These are phyloP conservation scores for Coreoperca whiteheadi DNA, from an alignment of 2,113 vertebrate genomes.

Conservation along the genomic window DNA sequence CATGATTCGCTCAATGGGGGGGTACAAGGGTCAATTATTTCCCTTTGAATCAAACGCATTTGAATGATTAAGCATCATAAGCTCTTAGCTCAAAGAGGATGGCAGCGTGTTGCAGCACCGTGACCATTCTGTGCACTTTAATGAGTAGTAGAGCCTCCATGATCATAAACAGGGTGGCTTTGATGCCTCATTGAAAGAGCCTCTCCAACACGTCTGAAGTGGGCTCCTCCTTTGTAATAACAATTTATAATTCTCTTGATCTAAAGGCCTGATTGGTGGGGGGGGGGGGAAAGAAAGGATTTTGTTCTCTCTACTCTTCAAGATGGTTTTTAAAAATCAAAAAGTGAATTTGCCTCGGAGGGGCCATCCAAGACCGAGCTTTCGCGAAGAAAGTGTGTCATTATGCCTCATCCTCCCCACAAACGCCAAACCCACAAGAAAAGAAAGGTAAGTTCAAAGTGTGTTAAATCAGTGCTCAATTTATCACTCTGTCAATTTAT, in stretches of 20 bases:
- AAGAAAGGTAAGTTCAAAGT: slow-evolving; percentile 48
- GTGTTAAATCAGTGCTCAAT: slow-evolving; percentile 14
- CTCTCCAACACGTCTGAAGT: slow-evolving; percentile 89
- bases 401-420: slow-evolving; percentile 60
- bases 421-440: slow-evolving; percentile 16
- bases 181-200: slow-evolving; percentile 87
- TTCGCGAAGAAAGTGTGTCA: slow-evolving; percentile 86
- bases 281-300: slow-evolving; percentile 59
- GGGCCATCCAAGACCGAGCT: slow-evolving; percentile 81
- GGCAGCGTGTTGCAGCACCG: slow-evolving; percentile 39
- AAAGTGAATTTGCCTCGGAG: slow-evolving; percentile 90
- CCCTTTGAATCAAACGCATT: slow-evolving; percentile 30
- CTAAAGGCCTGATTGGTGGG: slow-evolving; percentile 87
- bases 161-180: slow-evolving; percentile 81
- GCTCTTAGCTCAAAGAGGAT: slow-evolving; percentile 40
- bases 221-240: slow-evolving; percentile 88
- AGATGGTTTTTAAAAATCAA: slow-evolving; percentile 79
- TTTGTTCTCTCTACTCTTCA: slow-evolving; percentile 42
- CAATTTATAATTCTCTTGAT: slow-evolving; percentile 91
- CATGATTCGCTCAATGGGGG: slow-evolving; percentile 4
- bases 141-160: slow-evolving; percentile 86
- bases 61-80: slow-evolving; percentile 36
- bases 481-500: slow-evolving; percentile 82
- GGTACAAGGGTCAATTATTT: slow-evolving; percentile 40
- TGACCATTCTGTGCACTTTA: slow-evolving; percentile 77